Evolutionary conservation across 2,797 vertebrate species (phyloP).

Genomic region (Galaxias olidus): DNA sequence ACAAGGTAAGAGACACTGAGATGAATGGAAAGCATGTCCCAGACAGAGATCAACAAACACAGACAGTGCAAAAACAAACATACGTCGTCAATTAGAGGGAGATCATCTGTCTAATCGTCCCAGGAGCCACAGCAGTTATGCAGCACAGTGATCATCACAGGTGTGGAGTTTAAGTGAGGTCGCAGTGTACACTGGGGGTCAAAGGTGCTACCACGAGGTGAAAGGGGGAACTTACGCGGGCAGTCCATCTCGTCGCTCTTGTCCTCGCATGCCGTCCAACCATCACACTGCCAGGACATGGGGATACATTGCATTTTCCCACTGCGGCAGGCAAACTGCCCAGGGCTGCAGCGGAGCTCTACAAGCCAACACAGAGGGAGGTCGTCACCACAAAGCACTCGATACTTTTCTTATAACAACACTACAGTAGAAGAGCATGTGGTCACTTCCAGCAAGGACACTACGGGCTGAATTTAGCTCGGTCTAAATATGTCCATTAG

Average conservation of each 20-base stretch:
- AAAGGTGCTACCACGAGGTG: neutral
- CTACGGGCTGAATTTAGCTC: too few relatives aligned
- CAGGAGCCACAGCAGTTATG: too few relatives aligned
- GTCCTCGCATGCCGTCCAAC: slow-evolving; percentile 94
- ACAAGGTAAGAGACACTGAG: slow-evolving; percentile 11
- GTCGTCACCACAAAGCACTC: neutral
- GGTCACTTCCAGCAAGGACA: too few relatives aligned
- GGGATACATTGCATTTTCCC: slow-evolving; percentile 97
- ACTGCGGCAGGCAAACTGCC: slow-evolving; percentile 92
- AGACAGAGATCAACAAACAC: neutral
- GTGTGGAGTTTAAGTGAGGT: neutral
- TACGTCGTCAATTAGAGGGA: too few relatives aligned
- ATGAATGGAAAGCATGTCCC: neutral
- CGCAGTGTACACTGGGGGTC: too few relatives aligned
- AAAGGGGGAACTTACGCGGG: slow-evolving; percentile 80
- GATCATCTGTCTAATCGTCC: too few relatives aligned
- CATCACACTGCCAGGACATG: slow-evolving; percentile 92
- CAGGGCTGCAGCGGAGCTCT: slow-evolving; percentile 92
- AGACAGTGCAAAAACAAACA: too few relatives aligned
- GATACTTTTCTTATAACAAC: too few relatives aligned
- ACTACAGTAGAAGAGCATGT: too few relatives aligned
- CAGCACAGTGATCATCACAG: too few relatives aligned
- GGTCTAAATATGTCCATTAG: too few relatives aligned
- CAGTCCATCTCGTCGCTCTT: slow-evolving; percentile 95
- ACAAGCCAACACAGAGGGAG: slow-evolving; percentile 47